Conservation (phyloP, 2,113 vertebrate species). For the Dascyllus trimaculatus region DNA sequence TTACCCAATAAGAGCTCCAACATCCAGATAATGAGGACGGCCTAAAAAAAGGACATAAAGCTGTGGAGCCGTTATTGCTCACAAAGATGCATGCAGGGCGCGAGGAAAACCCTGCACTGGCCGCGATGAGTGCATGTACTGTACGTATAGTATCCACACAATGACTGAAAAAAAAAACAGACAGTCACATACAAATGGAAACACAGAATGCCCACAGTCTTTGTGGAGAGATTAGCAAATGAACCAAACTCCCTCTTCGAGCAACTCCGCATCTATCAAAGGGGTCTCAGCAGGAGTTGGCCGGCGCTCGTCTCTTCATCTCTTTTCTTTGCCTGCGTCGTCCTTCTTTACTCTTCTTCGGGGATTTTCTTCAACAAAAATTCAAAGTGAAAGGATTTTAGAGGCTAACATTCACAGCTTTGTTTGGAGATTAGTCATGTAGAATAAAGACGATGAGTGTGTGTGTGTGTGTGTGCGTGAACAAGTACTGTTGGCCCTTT, state of each 20-base stretch:
- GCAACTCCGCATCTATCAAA: conserved; percentile 68
- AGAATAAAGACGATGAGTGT: conserved; percentile 49
- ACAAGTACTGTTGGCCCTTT: conserved; percentile 49
- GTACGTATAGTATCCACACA: conserved; percentile 10
- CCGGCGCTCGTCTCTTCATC: conserved; percentile 54
- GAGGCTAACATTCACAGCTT: conserved; percentile 72
- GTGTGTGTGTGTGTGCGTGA: conserved; percentile 34
- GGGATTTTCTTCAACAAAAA: conserved; percentile 55
- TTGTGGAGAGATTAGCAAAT: conserved; percentile 62
- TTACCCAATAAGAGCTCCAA: conserved; percentile 47
- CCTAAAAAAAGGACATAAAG: conserved; percentile 50
- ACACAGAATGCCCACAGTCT: conserved; percentile 33
- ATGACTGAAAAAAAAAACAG: neutral
- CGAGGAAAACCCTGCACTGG: conserved; percentile 2
- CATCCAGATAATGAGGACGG: conserved; percentile 45
- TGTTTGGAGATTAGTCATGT: conserved; percentile 75
- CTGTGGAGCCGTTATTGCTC: neutral
- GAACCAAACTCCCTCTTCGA: conserved; percentile 57
- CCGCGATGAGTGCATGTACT: conserved; percentile 3
- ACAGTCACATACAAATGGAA: conserved; percentile 42
- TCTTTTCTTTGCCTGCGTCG: conserved; percentile 46
- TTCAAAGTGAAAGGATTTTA: conserved; percentile 72
- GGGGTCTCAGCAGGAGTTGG: conserved; percentile 69
- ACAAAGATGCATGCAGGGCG: neutral
- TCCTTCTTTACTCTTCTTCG: conserved; percentile 59